Conservation (phyloP, 1,140 invertebrate genomes). For the Drosophila pachea region DNA sequence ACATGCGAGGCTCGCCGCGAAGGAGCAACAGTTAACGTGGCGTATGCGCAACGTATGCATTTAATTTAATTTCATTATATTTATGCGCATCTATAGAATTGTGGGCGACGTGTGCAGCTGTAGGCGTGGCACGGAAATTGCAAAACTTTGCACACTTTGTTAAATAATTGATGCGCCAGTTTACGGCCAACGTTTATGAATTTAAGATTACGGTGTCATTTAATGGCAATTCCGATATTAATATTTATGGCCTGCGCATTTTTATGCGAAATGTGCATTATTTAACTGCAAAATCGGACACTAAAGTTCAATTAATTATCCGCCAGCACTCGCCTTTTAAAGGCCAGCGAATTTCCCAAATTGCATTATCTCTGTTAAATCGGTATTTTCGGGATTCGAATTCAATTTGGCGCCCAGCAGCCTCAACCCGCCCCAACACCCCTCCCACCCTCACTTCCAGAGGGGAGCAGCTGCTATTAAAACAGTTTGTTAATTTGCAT, state of each 20-base stretch:
- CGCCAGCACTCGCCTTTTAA: conserved; percentile 58
- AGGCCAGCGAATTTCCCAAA: conserved; percentile 13
- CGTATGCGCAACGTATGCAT: conserved; percentile 77
- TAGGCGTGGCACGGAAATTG: conserved; percentile 61
- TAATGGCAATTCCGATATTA: conserved; percentile 63
- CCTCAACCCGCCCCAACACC: no score
- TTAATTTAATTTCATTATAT: conserved; percentile 78
- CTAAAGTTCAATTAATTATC: conserved; percentile 70
- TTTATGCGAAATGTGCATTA: conserved; percentile 43
- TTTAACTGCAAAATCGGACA: conserved; percentile 28
- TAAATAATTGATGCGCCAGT: conserved; percentile 71
- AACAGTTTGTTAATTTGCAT: conserved; percentile 72
- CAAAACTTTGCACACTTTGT: conserved; percentile 69
- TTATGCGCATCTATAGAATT: conserved; percentile 73
- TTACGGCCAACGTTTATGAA: conserved; percentile 59
- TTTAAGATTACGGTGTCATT: conserved; percentile 76
- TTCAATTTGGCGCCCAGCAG: conserved; percentile 47
- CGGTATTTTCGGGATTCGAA: conserved; percentile 30
- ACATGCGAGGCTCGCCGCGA: conserved; percentile 17
- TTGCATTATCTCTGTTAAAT: conserved; percentile 8
- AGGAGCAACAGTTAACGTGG: conserved; percentile 75
- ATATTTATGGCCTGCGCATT: conserved; percentile 50
- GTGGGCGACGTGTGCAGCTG: conserved; percentile 12
- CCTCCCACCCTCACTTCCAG: not conserved
- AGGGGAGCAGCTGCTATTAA: conserved; percentile 52